Evolutionary conservation across 2,888 invertebrate species (phyloP), one percentile per base, ranked within the genome.

Genomic region (Thereva nobilitata): DNA sequence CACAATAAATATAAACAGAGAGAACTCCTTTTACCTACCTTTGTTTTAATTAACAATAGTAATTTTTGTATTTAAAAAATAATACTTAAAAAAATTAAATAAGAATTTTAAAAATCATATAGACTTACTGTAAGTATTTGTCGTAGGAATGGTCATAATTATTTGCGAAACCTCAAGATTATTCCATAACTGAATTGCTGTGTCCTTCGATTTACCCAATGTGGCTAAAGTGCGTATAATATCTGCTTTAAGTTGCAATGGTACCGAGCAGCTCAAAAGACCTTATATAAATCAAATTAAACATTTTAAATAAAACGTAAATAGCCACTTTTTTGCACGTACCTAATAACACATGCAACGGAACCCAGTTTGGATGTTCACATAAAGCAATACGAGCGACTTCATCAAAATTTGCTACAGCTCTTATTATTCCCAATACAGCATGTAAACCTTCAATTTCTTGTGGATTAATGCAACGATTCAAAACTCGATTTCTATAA

Each of bases 301-400:
- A 35, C 5, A 61, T 50, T 50, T 95, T 90, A 61, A 95, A 86
- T 73, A 95, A 83, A 54, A 89, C 86, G 71, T 89, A 88, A 93
- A 90, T 66, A 91, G 87, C 94, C 95, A 97, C 73, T 89, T 90
- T 41, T 2, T 23, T 23, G n/a, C 23, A 23, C 2, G 61, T 50
- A 61, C 95, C 90, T 61, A 95, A 86, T 73, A 95, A 83, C 54
- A 89, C 86, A 71, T 89, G 88, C 66, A 95, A 82, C 0, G 93
- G 90, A 66, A 91, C 87, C 94, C 95, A 97, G 73, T 89, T 90
- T 41, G 92, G 87, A 78, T 94, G 93, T 76, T 96, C 95, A 75
- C 91, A 92, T 55, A 97, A 84, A 23, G 90, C 89, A 42, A 91
- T 83, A 66, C 93, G 84, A 0, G 93, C 91, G 73, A 89, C 87